A percentile compares a stretch with the other conserved stretches of the same genome.
phyloP scores from a whole-genome alignment of 2,888 invertebrate species.

The Homarus gammarus region DNA sequence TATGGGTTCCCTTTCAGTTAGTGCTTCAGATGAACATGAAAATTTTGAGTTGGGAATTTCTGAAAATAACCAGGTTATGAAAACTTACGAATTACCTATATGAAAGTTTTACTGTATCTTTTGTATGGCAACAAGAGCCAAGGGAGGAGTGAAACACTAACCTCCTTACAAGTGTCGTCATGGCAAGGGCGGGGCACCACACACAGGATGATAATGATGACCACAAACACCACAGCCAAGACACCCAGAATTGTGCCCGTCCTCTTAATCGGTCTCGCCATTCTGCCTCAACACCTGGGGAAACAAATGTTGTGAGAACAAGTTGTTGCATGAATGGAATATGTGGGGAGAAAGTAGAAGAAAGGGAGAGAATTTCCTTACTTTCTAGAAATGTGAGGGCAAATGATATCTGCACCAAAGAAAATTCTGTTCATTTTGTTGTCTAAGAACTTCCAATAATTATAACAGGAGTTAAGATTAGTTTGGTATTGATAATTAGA shows the following conservation, averaged over 20 bases:
- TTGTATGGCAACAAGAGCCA: not conserved
- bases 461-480: too few relatives aligned
- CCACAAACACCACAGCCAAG: slow-evolving; percentile 17
- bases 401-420: too few relatives aligned
- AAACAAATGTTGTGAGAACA: too few relatives aligned
- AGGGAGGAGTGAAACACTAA: not conserved
- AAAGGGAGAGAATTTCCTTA: too few relatives aligned
- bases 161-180: not conserved
- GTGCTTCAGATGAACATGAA: not conserved
- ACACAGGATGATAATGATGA: slow-evolving; percentile 34
- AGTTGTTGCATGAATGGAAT: too few relatives aligned
- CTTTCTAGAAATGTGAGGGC: too few relatives aligned
- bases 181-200: slow-evolving; percentile 12
- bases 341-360: too few relatives aligned
- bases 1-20: not conserved
- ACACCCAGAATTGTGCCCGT: not conserved
- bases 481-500: too few relatives aligned
- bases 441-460: too few relatives aligned
- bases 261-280: slow-evolving; percentile 8
- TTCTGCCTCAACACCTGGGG: not conserved
- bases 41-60: too few relatives aligned
- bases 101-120: not conserved
- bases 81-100: not conserved
- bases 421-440: too few relatives aligned
- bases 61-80: not conserved